Conservation (phyloP, 2,113 vertebrate species). For the Mus musculus region GRCm39 chr1:61123501-61124000, state of each 20-base stretch:
- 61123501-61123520: background rate
- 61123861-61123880: background rate
- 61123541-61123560: background rate
- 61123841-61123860: background rate
- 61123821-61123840: background rate
- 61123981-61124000: background rate
- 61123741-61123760: background rate
- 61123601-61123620: no score
- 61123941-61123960: background rate
- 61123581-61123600: background rate
- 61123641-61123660: no score
- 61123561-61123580: background rate
- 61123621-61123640: background rate
- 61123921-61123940: background rate
- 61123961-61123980: background rate
- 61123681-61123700: background rate
- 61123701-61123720: background rate
- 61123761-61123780: background rate
- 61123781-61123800: background rate
- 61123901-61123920: background rate
- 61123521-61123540: background rate
- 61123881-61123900: background rate
- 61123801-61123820: background rate
- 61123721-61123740: background rate
- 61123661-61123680: background rate